These are phyloP conservation scores for Hybos culiciformis DNA, from an alignment of 2,888 invertebrate genomes.

Conservation along the genomic window DNA sequence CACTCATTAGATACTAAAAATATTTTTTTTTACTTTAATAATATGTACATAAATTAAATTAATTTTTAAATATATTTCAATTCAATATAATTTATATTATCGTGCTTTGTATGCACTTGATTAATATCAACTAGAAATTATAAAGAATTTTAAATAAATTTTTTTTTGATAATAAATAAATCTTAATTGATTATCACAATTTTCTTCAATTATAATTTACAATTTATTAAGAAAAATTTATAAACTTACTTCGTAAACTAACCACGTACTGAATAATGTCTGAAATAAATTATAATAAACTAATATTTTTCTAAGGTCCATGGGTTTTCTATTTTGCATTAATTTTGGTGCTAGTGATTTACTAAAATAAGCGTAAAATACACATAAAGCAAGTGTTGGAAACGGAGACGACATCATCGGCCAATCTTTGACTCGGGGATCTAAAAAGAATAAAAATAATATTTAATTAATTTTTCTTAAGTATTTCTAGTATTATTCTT, in stretches of 20 bases:
- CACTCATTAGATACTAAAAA: constrained; percentile 45
- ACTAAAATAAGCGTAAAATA: constrained; percentile 72
- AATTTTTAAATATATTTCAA: not conserved
- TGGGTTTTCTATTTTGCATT: constrained; percentile 83
- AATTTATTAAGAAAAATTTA: not conserved
- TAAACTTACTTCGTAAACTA: constrained; percentile 73
- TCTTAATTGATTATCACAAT: not conserved
- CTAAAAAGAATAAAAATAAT: constrained; percentile 39
- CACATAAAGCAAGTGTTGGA: constrained; percentile 70
- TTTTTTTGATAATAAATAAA: not conserved
- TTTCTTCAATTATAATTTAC: not conserved
- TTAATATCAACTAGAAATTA: not conserved
- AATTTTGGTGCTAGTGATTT: constrained; percentile 67
- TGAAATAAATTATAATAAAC: constrained; percentile 81
- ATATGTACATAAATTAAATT: not conserved
- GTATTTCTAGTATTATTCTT: no score
- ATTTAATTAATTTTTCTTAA: not conserved
- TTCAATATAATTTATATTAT: not conserved
- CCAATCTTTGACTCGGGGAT: constrained; percentile 81
- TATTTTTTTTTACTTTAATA: no score
- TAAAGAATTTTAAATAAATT: not conserved
- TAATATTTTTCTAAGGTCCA: constrained; percentile 63
- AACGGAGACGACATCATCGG: constrained; percentile 79
- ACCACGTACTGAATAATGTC: constrained; percentile 79
- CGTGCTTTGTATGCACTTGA: not conserved